phyloP scores from a whole-genome alignment of 2,888 invertebrate species.

The Agelastica alni region DNA sequence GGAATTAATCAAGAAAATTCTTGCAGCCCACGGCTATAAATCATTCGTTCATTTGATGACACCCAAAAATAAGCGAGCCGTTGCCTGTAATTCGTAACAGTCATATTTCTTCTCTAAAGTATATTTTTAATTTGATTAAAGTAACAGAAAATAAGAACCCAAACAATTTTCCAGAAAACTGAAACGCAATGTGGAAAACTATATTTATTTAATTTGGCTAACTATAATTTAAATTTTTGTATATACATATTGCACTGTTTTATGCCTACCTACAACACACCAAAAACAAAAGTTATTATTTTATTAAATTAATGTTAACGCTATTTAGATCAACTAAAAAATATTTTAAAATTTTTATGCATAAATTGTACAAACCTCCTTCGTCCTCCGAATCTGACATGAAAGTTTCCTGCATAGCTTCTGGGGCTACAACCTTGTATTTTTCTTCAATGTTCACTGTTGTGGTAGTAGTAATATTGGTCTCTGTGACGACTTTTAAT shows the following conservation, averaged over 20 bases:
- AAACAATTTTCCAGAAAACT: too few relatives aligned
- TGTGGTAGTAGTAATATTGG: constrained; percentile 65
- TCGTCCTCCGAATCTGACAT: constrained; percentile 99
- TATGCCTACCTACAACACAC: constrained; percentile 10
- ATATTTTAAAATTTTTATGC: too few relatives aligned
- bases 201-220: not conserved
- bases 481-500: constrained; percentile 85
- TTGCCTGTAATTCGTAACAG: too few relatives aligned
- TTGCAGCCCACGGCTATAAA: too few relatives aligned
- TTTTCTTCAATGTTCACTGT: constrained; percentile 81
- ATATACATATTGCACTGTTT: constrained; percentile 18
- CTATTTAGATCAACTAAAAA: constrained; percentile 6
- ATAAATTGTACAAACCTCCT: constrained; percentile 71
- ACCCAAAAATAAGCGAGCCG: too few relatives aligned
- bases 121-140: too few relatives aligned
- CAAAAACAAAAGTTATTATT: constrained; percentile 7
- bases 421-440: constrained; percentile 96
- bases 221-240: not conserved
- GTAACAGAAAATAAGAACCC: too few relatives aligned
- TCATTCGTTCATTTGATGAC: too few relatives aligned
- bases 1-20: too few relatives aligned
- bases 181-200: too few relatives aligned
- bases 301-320: not conserved
- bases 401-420: constrained; percentile 98
- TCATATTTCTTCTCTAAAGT: too few relatives aligned